These are phyloP conservation scores for Procapra przewalskii DNA, from an alignment of 2,113 vertebrate genomes.

Conservation along the genomic window DNA sequence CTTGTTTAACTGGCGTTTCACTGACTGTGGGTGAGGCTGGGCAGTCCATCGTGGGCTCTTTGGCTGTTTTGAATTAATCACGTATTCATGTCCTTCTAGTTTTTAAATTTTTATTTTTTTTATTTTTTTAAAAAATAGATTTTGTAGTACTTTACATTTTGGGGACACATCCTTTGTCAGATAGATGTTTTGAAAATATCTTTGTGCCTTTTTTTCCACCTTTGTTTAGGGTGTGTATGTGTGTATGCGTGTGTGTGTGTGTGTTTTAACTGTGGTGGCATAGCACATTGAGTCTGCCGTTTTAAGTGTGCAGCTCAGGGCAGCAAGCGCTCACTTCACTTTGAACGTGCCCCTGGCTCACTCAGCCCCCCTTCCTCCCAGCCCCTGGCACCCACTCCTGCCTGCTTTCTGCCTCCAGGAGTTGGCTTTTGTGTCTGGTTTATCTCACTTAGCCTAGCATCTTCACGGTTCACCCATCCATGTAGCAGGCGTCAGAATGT, in stretches of 20 bases:
- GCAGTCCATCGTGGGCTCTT: neutral
- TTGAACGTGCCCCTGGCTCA: accelerated
- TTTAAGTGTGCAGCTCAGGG: neutral
- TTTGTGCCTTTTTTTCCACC: neutral
- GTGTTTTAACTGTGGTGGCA: neutral
- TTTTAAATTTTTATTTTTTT: neutral
- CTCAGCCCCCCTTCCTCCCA: neutral
- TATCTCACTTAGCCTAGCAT: accelerated
- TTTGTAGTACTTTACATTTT: neutral
- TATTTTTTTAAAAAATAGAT: neutral
- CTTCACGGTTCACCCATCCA: accelerated
- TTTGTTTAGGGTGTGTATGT: neutral
- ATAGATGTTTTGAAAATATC: neutral
- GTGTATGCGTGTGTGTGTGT: neutral
- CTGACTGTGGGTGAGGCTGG: neutral
- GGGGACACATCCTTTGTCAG: neutral
- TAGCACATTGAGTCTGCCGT: too few relatives aligned
- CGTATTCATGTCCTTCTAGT: neutral
- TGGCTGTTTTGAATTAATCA: too few relatives aligned
- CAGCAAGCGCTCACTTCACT: accelerated
- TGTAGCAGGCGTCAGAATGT: neutral
- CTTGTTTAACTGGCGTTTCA: neutral
- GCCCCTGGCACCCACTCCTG: neutral
- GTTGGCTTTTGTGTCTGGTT: neutral
- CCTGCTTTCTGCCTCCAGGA: neutral